Base-by-base conservation (phyloP, 2,888 invertebrate genomes). In the Cantharis nigra region DNA sequence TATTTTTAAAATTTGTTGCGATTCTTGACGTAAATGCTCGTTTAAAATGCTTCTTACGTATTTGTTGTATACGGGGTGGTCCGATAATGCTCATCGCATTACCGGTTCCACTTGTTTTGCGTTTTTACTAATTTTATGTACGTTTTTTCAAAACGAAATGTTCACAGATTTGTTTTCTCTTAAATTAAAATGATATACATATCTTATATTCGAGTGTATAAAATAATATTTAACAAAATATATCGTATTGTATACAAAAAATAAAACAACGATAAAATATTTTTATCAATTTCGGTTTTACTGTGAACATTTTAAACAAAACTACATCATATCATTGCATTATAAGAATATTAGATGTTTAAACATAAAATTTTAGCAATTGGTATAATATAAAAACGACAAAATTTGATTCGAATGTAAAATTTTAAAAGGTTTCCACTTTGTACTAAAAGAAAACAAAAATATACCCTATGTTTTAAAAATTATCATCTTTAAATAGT, bases 151-250 rank as follows among this genome's bases (percentile, higher is more conserved):
- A 74, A 63, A 62, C 26, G 65, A 79, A 81, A 82, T 81, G 81
- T 82, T 78, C 80, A 82, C 82, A 80, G 82, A 76, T 80, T 80
- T 69, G 49, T 77, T 81, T 79, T 80, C 73, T 81, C 81, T 81
- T 80, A 70, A 63, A 70, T 72, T 63, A 67, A 83, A 20, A 79
- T 81, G 81, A 82, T 83, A 84, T 85, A 87, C 86, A 86, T 86
- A 85, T 85, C 86, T 83, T 84, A 82, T 82, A 85, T 83, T 82
- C 82, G 82, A 79, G 78, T 83, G 80, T 76, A 81, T 75, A 76
- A 49, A 49, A 49, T 49, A 49, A 49, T 49, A 49, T 49, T 49
- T 76, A 70, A 71, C 77, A 70, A 77, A 75, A 75, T 72, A 79
- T 79, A 80, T 79, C 78, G 76, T 79, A 74, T 71, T 33, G 74